Evolutionary conservation across 1,140 invertebrate species (phyloP).

Genomic region (Ridgeia piscesae): DNA sequence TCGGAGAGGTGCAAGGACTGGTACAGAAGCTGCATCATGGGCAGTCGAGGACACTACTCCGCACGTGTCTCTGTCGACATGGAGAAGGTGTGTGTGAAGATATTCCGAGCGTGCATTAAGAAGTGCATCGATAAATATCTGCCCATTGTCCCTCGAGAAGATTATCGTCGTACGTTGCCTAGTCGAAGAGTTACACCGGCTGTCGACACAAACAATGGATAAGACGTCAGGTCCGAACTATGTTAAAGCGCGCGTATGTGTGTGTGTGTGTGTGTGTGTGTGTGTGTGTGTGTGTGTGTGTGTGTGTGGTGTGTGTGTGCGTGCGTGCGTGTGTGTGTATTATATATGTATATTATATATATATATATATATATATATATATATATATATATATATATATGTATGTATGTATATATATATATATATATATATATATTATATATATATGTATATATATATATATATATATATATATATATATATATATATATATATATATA

Average conservation of each 20-base stretch:
- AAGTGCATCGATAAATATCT: neutral
- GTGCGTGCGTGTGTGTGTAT: no score
- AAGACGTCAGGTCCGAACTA: neutral
- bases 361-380: no score
- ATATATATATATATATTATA: no score
- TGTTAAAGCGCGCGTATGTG: neutral
- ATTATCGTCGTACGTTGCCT: neutral
- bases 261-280: no score
- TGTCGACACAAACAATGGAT: neutral
- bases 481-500: no score
- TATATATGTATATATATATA: no score
- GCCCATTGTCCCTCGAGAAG: neutral
- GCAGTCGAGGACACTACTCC: neutral
- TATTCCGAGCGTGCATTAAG: neutral
- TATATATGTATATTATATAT: no score
- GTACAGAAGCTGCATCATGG: neutral
- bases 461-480: no score
- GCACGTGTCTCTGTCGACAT: neutral
- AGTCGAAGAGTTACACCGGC: neutral
- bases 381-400: no score
- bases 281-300: no score
- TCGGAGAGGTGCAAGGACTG: neutral
- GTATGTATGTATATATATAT: no score
- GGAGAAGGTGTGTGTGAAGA: neutral
- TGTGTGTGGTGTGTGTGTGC: no score